Evolutionary conservation across 2,113 vertebrate species (phyloP).

Genomic region (Cyprinodon brontotheroides): DNA sequence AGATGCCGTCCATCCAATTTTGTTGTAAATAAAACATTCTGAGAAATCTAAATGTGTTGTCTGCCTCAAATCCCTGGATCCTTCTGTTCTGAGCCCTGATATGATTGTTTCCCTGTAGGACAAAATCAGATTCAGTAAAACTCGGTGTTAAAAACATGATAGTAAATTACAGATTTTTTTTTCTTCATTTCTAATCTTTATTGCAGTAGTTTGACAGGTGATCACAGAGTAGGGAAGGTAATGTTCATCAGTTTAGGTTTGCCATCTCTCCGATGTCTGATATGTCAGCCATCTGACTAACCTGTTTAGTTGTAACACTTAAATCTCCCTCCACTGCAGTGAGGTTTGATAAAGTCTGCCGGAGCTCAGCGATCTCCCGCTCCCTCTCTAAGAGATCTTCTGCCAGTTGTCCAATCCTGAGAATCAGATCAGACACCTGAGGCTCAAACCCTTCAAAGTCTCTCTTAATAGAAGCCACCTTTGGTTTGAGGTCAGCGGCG

Average conservation of each 20-base stretch:
- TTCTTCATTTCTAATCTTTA: conserved; percentile 16
- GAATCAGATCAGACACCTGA: conserved; percentile 85
- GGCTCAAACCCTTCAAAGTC: conserved; percentile 86
- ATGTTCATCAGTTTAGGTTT: conserved; percentile 30
- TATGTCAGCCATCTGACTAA: conserved; percentile 74
- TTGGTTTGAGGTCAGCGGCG: conserved; percentile 91
- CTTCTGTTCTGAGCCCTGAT: too few relatives aligned
- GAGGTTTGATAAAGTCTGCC: conserved; percentile 84
- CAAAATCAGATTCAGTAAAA: too few relatives aligned
- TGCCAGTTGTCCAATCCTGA: conserved; percentile 87
- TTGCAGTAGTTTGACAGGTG: conserved; percentile 32
- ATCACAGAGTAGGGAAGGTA: background rate
- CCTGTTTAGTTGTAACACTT: conserved; percentile 73
- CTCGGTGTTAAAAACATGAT: background rate
- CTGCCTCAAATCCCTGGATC: too few relatives aligned
- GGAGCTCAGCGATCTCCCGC: conserved; percentile 83
- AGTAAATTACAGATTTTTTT: background rate
- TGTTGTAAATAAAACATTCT: too few relatives aligned
- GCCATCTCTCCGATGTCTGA: conserved; percentile 39
- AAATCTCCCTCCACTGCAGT: conserved; percentile 76
- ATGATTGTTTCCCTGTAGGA: too few relatives aligned
- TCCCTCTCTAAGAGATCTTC: conserved; percentile 82
- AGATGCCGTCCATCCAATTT: too few relatives aligned
- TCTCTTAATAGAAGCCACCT: conserved; percentile 84
- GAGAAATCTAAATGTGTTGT: too few relatives aligned